Conservation (phyloP, 2,888 invertebrate genomes). For the Rotaria sp. region DNA sequence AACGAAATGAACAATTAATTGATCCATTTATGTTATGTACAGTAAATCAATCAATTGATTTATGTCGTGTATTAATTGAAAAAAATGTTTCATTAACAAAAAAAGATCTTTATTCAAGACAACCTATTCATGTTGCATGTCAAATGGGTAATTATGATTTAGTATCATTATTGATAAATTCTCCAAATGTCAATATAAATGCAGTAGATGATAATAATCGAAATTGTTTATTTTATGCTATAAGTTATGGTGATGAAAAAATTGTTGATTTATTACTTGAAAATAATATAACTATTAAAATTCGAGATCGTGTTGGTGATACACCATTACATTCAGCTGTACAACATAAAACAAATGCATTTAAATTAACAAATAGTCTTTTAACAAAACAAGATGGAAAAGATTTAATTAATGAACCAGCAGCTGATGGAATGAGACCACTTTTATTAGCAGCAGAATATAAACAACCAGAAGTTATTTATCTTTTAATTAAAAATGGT, state of each 20-base stretch:
- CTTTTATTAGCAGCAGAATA: neutral
- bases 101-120: neutral
- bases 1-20: neutral
- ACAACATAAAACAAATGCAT: slow-evolving; percentile 13
- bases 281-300: neutral
- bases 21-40: slow-evolving; percentile 27
- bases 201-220: neutral
- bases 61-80: slow-evolving; percentile 13
- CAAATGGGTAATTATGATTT: slow-evolving; percentile 6
- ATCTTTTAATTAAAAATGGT: neutral
- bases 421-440: neutral
- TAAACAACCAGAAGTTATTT: neutral
- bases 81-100: neutral
- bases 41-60: neutral
- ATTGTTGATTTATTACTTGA: neutral
- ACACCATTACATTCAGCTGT: slow-evolving; percentile 27
- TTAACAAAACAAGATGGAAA: neutral
- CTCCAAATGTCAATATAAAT: neutral
- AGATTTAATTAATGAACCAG: neutral
- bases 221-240: neutral
- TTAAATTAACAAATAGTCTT: neutral
- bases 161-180: neutral
- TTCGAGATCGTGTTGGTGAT: neutral
- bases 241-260: slow-evolving; percentile 1
- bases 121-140: neutral